A percentile compares a stretch with the other conserved stretches of the same genome.
These are phyloP conservation scores for Melanostoma scalare DNA, from an alignment of 2,888 invertebrate species.

Conservation along the genomic window DNA sequence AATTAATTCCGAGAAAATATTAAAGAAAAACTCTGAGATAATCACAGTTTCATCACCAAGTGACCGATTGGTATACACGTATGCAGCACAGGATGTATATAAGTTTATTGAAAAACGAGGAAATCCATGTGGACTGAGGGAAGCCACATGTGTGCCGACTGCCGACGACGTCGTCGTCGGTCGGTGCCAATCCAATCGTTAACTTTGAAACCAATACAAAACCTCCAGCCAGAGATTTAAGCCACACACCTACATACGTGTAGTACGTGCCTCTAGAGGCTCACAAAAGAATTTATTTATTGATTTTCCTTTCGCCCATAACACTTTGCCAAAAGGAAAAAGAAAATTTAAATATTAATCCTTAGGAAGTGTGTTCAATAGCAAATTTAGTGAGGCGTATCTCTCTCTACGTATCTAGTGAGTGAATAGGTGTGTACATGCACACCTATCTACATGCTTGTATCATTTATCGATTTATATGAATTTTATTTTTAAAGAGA, in stretches of 20 bases:
- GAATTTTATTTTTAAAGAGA: conserved; percentile 29
- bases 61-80: not conserved
- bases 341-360: conserved; percentile 69
- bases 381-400: conserved; percentile 25
- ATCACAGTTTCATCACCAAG: not conserved
- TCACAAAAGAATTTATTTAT: conserved; percentile 32
- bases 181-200: conserved; percentile 49
- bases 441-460: not conserved
- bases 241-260: conserved; percentile 25
- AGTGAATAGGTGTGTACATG: not conserved
- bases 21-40: not conserved
- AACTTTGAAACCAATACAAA: conserved; percentile 60
- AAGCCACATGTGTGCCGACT: conserved; percentile 68
- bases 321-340: conserved; percentile 26
- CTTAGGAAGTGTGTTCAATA: conserved; percentile 24
- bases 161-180: conserved; percentile 12
- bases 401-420: conserved; percentile 2
- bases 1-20: conserved; percentile 53
- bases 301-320: conserved; percentile 40
- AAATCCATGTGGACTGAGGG: conserved; percentile 45
- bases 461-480: conserved; percentile 62
- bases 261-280: conserved; percentile 10
- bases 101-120: not conserved
- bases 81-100: not conserved
- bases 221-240: conserved; percentile 57